Percentiles rank a stretch among this genome's conserved stretches.
Conservation (phyloP, 2,797 vertebrate species). For the Lithobates sylvaticus region DNA sequence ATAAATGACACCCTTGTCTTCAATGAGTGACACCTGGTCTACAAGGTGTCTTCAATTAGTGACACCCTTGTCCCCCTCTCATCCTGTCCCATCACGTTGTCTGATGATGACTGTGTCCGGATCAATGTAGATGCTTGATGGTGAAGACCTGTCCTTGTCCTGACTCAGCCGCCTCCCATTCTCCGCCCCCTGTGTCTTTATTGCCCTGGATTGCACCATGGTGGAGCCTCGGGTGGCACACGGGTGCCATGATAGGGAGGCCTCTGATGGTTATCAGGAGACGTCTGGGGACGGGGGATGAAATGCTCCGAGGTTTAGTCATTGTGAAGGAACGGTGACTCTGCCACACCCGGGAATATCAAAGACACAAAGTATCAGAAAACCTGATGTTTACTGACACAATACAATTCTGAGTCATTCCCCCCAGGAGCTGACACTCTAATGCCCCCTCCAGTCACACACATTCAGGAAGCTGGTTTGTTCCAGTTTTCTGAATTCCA, state of each 20-base stretch:
- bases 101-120: constrained; percentile 68
- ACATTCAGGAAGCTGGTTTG: no score
- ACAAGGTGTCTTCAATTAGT: no score
- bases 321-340: neutral
- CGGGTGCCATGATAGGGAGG: constrained; percentile 65
- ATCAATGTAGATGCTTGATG: constrained; percentile 68
- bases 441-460: no score
- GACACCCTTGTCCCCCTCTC: constrained; percentile 60
- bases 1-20: no score
- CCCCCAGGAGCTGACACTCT: no score
- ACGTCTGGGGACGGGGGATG: constrained; percentile 64
- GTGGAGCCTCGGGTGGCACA: constrained; percentile 65
- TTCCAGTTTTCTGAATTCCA: no score
- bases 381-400: no score
- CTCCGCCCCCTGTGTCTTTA: constrained; percentile 74
- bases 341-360: neutral
- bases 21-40: no score
- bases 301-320: constrained; percentile 60
- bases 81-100: constrained; percentile 68
- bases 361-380: no score
- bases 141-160: constrained; percentile 67
- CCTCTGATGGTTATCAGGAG: constrained; percentile 69
- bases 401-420: no score
- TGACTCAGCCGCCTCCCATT: constrained; percentile 70
- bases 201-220: constrained; percentile 69